phyloP scores from a whole-genome alignment of 2,888 invertebrate genomes.

The Lasioglossum morio region DNA sequence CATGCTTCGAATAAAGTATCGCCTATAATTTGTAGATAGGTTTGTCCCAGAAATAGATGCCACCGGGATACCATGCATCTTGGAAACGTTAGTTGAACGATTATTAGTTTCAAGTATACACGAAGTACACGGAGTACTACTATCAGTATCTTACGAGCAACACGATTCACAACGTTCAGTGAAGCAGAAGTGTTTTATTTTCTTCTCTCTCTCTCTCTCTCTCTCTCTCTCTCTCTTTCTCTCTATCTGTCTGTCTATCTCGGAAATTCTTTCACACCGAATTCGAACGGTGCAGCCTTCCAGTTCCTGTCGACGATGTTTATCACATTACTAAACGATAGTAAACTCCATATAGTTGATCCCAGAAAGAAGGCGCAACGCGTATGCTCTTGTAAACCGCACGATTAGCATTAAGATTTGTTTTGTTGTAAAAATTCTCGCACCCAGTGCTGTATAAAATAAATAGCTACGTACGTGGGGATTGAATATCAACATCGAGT shows the following conservation, averaged over 20 bases:
- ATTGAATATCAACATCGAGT: constrained; percentile 38
- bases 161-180: constrained; percentile 37
- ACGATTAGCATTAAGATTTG: constrained; percentile 24
- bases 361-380: constrained; percentile 25
- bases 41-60: constrained; percentile 72
- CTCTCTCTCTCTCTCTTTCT: too few species aligned
- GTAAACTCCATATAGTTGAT: constrained; percentile 25
- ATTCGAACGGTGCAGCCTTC: constrained; percentile 33
- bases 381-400: constrained; percentile 38
- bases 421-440: constrained; percentile 50
- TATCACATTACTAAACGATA: constrained; percentile 29
- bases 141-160: constrained; percentile 55
- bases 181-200: constrained; percentile 52
- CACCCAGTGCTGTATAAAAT: constrained; percentile 54
- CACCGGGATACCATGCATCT: constrained; percentile 73
- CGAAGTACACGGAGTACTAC: constrained; percentile 46
- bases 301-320: constrained; percentile 51
- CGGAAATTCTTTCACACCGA: constrained; percentile 31
- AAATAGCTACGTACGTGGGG: constrained; percentile 37
- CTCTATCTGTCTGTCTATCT: too few species aligned
- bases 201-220: constrained; percentile 18
- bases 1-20: constrained; percentile 78
- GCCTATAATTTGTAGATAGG: constrained; percentile 77
- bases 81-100: constrained; percentile 53
- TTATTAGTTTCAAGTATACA: constrained; percentile 57